Base-by-base conservation (phyloP, 92 coral and sea anemone species). In the Virgularia gustaviana region DNA sequence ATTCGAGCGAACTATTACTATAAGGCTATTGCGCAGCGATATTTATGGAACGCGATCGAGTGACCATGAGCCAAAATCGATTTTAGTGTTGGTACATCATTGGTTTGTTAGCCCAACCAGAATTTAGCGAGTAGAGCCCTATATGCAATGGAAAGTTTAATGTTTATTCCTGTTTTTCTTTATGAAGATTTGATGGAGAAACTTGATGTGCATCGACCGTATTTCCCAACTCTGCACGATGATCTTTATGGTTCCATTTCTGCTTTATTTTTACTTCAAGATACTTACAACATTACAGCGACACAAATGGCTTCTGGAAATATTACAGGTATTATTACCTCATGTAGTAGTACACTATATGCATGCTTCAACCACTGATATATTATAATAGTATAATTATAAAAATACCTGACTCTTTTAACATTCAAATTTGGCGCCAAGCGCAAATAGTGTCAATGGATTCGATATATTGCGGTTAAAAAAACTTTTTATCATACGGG, bases 311-410 rank as follows among this genome's bases (percentile, higher is more conserved):
- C 85, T 23, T 57, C 83, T 20, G 95, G 90, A 15, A 63, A 68
- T 10, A 86, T 92, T 9, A 85, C 88, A 44, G 97, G 97, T 90
- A 25, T n/a, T n/a, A n/a, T n/a, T n/a, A n/a, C n/a, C n/a, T n/a
- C 74, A 43, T 11, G 49, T 11, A 11, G 11, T 11, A n/a, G 49
- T 11, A 11, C 49, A 43, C 12, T 11, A 11, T 43, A 43, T 43
- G 49, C n/a, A 43, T 11, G 11, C n/a, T 11, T 43, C n/a, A 43
- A 11, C 12, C 12, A 43, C 12, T n/a, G n/a, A n/a, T n/a, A 43
- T 43, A 43, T n/a, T 11, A 43, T n/a, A 43, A 11, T n/a, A 43
- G 11, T n/a, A 43, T 43, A 11, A 43, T 43, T n/a, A 43, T 43
- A 11, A 43, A 11, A 11, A 43, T 43, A 11, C 12, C n/a, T n/a